Evolutionary conservation across 1,140 invertebrate genomes (phyloP).

Genomic region (Ceratosolen fusciceps): DNA sequence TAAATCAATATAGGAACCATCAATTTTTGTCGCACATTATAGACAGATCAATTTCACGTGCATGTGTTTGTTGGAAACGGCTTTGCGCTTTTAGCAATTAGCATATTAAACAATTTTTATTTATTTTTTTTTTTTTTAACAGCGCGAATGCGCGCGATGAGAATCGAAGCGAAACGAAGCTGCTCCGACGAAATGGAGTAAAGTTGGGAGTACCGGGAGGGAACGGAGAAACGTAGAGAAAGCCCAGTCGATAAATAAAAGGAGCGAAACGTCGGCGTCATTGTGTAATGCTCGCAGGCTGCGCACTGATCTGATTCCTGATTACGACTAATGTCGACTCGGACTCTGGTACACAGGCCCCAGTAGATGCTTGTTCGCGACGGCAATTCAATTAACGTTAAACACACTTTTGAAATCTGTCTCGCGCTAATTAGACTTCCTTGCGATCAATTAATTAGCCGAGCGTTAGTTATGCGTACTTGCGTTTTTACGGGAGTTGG

Average conservation of each 20-base stretch:
- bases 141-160: background rate
- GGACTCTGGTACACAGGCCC: background rate
- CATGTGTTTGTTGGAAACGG: background rate
- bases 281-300: constrained; percentile 22
- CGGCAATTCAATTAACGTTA: constrained; percentile 32
- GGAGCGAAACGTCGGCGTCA: background rate
- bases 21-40: background rate
- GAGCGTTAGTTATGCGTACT: background rate
- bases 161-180: constrained; percentile 1
- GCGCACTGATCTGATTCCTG: constrained; percentile 15
- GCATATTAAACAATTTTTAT: constrained; percentile 29
- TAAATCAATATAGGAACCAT: constrained; percentile 25
- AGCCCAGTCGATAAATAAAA: background rate
- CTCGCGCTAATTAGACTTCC: constrained; percentile 34
- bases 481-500: background rate
- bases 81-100: constrained; percentile 7
- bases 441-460: constrained; percentile 39
- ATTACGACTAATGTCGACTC: constrained; percentile 1
- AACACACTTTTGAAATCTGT: constrained; percentile 34
- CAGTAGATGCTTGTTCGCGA: constrained; percentile 5
- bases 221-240: background rate
- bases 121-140: too few species aligned
- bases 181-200: background rate
- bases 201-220: background rate
- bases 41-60: background rate